These are phyloP conservation scores for Euproctis similis DNA, from an alignment of 2,888 invertebrate genomes.

Conservation along the genomic window DNA sequence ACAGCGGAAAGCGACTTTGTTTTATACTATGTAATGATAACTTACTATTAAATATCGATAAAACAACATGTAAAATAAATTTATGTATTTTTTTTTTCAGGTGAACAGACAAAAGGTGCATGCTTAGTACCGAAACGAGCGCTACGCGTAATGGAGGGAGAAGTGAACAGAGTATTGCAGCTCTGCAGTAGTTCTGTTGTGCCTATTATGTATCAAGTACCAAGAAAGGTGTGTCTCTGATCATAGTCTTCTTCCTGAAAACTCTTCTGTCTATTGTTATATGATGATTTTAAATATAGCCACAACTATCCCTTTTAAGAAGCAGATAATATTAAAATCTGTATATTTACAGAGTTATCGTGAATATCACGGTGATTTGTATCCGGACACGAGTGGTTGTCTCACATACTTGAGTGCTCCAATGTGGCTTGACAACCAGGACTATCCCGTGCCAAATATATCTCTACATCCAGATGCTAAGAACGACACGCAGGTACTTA, in stretches of 20 bases:
- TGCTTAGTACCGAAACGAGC: conserved; percentile 94
- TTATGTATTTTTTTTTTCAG: conserved; percentile 28
- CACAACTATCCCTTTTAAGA: no score
- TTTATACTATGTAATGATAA: no score
- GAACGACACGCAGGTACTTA: conserved; percentile 74
- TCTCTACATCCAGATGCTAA: conserved; percentile 86
- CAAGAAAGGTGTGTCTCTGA: conserved; percentile 93
- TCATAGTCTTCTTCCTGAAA: no score
- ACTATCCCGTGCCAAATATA: conserved; percentile 86
- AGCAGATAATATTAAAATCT: not conserved
- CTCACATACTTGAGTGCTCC: conserved; percentile 86
- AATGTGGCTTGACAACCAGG: conserved; percentile 88
- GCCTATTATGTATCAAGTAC: conserved; percentile 96
- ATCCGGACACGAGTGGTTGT: conserved; percentile 91
- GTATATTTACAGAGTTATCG: conserved; percentile 82
- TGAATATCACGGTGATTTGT: conserved; percentile 95
- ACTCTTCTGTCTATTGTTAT: no score
- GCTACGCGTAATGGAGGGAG: conserved; percentile 96
- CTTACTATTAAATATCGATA: no score
- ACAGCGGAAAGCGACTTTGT: no score
- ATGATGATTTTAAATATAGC: no score
- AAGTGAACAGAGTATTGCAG: conserved; percentile 93
- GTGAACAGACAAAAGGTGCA: conserved; percentile 97
- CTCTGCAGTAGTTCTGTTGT: conserved; percentile 90
- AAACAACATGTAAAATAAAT: not conserved